A percentile compares a stretch with the other conserved stretches of the same genome.
Conservation (phyloP, 2,113 vertebrate species). For the Osmerus eperlanus region DNA sequence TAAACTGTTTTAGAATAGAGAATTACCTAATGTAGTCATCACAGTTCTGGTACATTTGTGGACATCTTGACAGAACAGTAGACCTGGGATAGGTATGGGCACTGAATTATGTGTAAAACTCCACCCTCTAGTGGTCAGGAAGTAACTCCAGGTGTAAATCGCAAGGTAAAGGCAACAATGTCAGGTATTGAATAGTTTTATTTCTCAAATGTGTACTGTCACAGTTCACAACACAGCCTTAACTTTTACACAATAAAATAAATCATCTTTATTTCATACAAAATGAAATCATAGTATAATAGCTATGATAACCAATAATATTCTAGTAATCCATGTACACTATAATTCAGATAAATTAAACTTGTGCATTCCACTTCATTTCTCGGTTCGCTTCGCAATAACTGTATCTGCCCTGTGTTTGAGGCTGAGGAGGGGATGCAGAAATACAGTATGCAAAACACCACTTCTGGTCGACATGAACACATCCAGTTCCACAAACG, state of each 20-base stretch:
- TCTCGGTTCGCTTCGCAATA: not conserved
- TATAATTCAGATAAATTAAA: not conserved
- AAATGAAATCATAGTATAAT: constrained; percentile 53
- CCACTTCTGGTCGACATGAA: not conserved
- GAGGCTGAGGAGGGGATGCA: not conserved
- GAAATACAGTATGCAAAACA: not conserved
- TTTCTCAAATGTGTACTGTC: constrained; percentile 60
- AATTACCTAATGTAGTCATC: no score
- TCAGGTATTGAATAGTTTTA: constrained; percentile 46
- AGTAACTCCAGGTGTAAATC: no score
- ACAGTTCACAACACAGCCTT: constrained; percentile 64
- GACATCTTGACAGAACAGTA: no score
- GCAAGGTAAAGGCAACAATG: no score
- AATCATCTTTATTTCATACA: constrained; percentile 54
- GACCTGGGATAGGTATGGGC: no score
- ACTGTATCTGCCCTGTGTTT: not conserved
- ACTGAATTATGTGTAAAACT: no score
- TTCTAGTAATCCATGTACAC: not conserved
- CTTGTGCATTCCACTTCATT: constrained; percentile 10
- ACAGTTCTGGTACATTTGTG: no score
- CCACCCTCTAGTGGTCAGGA: no score
- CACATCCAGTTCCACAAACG: no score
- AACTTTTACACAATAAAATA: constrained; percentile 58
- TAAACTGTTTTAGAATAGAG: no score
- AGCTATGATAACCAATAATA: constrained; percentile 1